These are phyloP conservation scores for Solea senegalensis DNA, from an alignment of 2,113 vertebrate genomes.

Conservation along the genomic window DNA sequence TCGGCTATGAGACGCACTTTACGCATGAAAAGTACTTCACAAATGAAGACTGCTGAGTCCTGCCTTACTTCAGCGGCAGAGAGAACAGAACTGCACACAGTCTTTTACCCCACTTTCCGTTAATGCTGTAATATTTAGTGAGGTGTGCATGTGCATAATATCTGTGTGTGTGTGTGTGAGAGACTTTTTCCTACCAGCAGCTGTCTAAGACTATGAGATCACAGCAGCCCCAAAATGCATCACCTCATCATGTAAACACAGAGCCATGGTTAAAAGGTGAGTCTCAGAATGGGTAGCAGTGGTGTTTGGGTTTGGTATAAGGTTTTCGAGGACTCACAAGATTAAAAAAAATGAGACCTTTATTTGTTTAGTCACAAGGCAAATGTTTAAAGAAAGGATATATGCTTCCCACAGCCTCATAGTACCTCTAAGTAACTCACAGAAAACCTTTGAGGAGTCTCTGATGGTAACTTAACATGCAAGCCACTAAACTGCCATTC, in stretches of 20 bases:
- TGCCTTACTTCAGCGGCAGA: constrained; percentile 5
- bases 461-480: not conserved
- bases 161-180: constrained; percentile 1
- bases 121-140: not conserved
- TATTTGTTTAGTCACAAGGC: constrained; percentile 21
- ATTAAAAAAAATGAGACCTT: not conserved
- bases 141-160: not conserved
- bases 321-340: constrained; percentile 7
- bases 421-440: not conserved
- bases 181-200: constrained; percentile 45
- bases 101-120: not conserved
- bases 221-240: constrained; percentile 54
- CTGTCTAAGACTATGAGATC: constrained; percentile 58
- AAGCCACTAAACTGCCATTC: not conserved
- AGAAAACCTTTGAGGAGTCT: not conserved
- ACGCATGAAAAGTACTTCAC: not conserved
- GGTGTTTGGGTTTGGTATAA: constrained; percentile 34
- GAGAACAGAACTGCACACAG: not conserved
- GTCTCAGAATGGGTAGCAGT: constrained; percentile 12
- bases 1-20: not conserved
- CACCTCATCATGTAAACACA: constrained; percentile 58
- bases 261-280: constrained; percentile 44
- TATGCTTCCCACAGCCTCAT: not conserved
- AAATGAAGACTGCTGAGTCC: not conserved
- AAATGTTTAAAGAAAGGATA: constrained; percentile 1